Base-by-base conservation (phyloP, 1,140 invertebrate species). In the Plectrocnemia conspersa region DNA sequence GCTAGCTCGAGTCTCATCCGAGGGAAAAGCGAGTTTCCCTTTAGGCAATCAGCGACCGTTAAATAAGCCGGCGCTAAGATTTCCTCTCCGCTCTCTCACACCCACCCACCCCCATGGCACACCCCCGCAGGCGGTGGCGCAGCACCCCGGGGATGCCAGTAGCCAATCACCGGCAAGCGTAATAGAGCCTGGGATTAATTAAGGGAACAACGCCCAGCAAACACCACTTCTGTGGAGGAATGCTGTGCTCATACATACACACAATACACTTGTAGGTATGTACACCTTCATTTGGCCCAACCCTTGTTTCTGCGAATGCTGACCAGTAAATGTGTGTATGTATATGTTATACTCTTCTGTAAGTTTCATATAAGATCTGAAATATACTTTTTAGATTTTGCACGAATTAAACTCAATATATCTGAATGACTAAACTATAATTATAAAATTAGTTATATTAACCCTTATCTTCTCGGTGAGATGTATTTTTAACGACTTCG, bases 131-230 rank as follows among this genome's bases (percentile, higher is more conserved):
- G 50, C 24, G 23, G 25, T 40, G 19, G 44, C 13, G 11, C 35
- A 18, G 24, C 16, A 25, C 40, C 40, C 41, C 35, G n/a, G 27
- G 27, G 27, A 29, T 29, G 22, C 38, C 36, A n/a, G 46, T 44
- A 25, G 45, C 54, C 54, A 61, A 61, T 58, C 50, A 42, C 22
- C 55, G 55, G 15, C 52, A 44, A 46, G 23, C 46, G 54, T 61
- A 61, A 61, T 52, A 48, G 42, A 61, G 58, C 49, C 54, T 44
- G 48, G 57, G 54, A 49, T 61, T 56, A 61, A 56, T 61, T 56
- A 61, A 56, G 54, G 45, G 52, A 53, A 56, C 54, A 53, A 61
- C 58, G 58, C 58, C 58, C 58, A 41, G 35, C 48, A 54, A 48
- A 59, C 52, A 56, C 33, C 24, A 19, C 47, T 10, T 10, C 40